A percentile compares a stretch with the other conserved stretches of the same genome.
Conservation (phyloP, 2,888 invertebrate species). For the Epirrhoe tristata region DNA sequence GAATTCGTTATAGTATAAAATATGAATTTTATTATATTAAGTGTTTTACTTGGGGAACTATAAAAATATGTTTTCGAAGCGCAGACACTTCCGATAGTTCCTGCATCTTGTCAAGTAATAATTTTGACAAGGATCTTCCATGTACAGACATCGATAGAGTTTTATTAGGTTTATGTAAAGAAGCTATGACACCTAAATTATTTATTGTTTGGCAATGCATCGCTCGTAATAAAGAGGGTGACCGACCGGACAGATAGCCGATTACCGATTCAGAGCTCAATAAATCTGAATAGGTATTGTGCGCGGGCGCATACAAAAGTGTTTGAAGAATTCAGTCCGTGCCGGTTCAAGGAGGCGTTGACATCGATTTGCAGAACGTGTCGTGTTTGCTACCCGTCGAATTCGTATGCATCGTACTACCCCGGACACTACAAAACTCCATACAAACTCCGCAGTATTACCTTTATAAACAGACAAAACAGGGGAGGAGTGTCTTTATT, state of each 20-base stretch:
- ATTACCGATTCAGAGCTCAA: conserved; percentile 72
- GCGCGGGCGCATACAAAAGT: conserved; percentile 74
- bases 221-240: conserved; percentile 61
- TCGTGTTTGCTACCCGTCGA: conserved; percentile 44
- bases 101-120: too few species aligned
- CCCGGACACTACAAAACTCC: too few species aligned
- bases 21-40: too few species aligned
- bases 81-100: too few species aligned
- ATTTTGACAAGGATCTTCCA: too few species aligned
- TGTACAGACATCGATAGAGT: not conserved
- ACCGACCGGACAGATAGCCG: conserved; percentile 67
- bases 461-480: too few species aligned
- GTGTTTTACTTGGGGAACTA: too few species aligned
- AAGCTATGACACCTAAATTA: conserved; percentile 17
- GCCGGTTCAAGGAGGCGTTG: conserved; percentile 68
- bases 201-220: conserved; percentile 57
- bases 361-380: conserved; percentile 64
- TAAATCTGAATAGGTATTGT: conserved; percentile 78
- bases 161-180: not conserved
- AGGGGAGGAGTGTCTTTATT: too few species aligned
- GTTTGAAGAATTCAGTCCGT: conserved; percentile 70
- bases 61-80: too few species aligned
- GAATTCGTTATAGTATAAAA: too few species aligned
- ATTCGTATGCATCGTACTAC: conserved; percentile 25
- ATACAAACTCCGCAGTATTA: too few species aligned